phyloP scores from a whole-genome alignment of 2,888 invertebrate genomes.

The Sesia bembeciformis region DNA sequence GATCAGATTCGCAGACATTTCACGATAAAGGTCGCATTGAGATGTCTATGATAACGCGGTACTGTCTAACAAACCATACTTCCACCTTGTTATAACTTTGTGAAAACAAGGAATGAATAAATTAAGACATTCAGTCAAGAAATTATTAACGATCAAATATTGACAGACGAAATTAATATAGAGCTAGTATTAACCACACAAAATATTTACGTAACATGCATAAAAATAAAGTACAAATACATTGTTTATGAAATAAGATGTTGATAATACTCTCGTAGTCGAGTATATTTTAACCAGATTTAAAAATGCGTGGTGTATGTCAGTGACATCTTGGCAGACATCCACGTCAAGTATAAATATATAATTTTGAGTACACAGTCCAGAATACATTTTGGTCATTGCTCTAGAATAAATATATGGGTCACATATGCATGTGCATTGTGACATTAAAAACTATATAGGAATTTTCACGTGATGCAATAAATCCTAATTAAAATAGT shows the following conservation, averaged over 20 bases:
- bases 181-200: too few relatives aligned
- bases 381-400: conserved; percentile 57
- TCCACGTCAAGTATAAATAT: conserved; percentile 66
- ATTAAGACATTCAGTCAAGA: too few relatives aligned
- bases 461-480: neutral
- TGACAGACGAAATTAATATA: too few relatives aligned
- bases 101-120: too few relatives aligned
- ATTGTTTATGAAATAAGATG: neutral
- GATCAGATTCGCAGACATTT: too few relatives aligned
- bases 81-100: too few relatives aligned
- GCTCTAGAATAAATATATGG: conserved; percentile 44
- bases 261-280: neutral
- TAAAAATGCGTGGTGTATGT: conserved; percentile 49
- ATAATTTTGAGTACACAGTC: conserved; percentile 57
- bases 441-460: neutral
- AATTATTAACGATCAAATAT: too few relatives aligned
- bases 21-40: too few relatives aligned
- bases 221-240: too few relatives aligned
- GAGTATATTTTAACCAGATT: conserved; percentile 38
- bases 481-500: neutral
- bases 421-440: conserved; percentile 16
- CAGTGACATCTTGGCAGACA: conserved; percentile 65
- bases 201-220: too few relatives aligned
- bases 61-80: too few relatives aligned
- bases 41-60: too few relatives aligned